Evolutionary conservation across 2,888 invertebrate species (phyloP).

Genomic region (Drosophila cognata): DNA sequence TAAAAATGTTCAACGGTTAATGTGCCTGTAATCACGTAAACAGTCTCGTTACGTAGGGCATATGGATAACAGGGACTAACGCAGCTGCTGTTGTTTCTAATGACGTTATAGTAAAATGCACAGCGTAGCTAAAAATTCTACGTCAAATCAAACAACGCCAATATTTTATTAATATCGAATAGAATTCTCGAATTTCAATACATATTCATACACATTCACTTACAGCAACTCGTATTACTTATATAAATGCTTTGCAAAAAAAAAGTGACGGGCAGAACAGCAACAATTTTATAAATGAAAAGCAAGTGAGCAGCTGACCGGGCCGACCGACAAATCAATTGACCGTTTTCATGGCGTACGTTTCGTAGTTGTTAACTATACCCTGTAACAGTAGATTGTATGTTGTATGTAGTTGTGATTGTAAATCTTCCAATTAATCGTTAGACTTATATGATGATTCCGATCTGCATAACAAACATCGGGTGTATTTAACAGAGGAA

Average conservation of each 20-base stretch:
- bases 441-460: not conserved
- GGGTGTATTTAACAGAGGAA: not conserved
- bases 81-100: conserved; percentile 3
- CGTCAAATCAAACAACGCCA: conserved; percentile 19
- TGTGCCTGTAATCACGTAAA: conserved; percentile 11
- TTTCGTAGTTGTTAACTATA: conserved; percentile 27
- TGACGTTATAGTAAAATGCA: conserved; percentile 19
- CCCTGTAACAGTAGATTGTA: conserved; percentile 14
- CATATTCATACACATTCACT: conserved; percentile 10
- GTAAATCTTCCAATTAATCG: not conserved
- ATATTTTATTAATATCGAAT: conserved; percentile 48
- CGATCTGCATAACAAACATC: not conserved
- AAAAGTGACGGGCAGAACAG: conserved; percentile 23
- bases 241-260: conserved; percentile 55
- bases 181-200: conserved; percentile 46
- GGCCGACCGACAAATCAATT: conserved; percentile 66
- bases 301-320: conserved; percentile 40
- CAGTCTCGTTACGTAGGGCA: conserved; percentile 5
- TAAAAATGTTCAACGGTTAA: conserved; percentile 2
- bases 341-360: conserved; percentile 40
- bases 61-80: conserved; percentile 10
- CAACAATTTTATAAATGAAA: conserved; percentile 38
- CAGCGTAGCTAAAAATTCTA: conserved; percentile 12
- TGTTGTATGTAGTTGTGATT: not conserved
- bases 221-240: conserved; percentile 34